These are phyloP conservation scores for Epistrophe eligans DNA, from an alignment of 2,888 invertebrate genomes.

Conservation along the genomic window DNA sequence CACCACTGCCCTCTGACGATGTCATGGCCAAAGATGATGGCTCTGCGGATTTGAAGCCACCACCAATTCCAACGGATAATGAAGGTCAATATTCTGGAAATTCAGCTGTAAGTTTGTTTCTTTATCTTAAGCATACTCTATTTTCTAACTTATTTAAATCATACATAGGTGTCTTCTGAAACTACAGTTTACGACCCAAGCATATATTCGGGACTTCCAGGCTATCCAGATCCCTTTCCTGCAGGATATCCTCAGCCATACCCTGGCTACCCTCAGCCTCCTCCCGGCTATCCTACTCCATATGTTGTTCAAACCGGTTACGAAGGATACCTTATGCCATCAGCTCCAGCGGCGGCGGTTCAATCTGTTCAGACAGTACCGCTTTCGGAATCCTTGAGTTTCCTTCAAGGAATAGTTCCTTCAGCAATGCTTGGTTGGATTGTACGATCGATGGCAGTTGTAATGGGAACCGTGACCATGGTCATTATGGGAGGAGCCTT, in stretches of 20 bases:
- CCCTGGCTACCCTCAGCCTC: conserved; percentile 60
- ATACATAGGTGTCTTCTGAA: conserved; percentile 72
- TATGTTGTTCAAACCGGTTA: conserved; percentile 83
- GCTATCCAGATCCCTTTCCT: conserved; percentile 82
- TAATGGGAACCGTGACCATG: conserved; percentile 83
- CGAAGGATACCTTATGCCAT: conserved; percentile 84
- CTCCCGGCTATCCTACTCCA: conserved; percentile 79
- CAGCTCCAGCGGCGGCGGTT: conserved; percentile 64
- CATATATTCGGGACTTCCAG: conserved; percentile 80
- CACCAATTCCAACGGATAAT: conserved; percentile 40
- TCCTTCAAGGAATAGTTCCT: conserved; percentile 79
- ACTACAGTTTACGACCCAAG: conserved; percentile 80
- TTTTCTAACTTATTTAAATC: background rate
- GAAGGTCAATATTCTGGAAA: conserved; percentile 49
- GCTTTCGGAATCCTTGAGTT: conserved; percentile 72
- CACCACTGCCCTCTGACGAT: conserved; percentile 15
- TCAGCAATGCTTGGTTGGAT: conserved; percentile 81
- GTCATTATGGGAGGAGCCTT: conserved; percentile 85
- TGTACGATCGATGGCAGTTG: conserved; percentile 83
- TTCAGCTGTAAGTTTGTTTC: conserved; percentile 41
- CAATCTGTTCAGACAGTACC: conserved; percentile 74
- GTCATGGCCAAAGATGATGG: conserved; percentile 38
- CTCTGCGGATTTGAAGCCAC: conserved; percentile 54
- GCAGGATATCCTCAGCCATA: conserved; percentile 78
- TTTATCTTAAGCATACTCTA: background rate